Evolutionary conservation across 2,888 invertebrate genomes (phyloP).

Genomic region (Parnassius mnemosyne): DNA sequence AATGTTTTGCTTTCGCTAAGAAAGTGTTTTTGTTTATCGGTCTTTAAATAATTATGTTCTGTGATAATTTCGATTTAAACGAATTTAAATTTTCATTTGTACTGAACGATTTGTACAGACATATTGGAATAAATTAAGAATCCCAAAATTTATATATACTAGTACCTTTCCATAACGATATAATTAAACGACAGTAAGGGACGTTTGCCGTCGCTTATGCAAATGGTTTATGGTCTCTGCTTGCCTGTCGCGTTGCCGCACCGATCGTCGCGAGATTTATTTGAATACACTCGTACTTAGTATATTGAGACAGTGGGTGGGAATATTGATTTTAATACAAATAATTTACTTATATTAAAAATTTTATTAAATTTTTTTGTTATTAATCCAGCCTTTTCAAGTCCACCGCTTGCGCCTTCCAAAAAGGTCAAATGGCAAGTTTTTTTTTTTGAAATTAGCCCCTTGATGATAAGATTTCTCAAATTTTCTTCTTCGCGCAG

Average conservation of each 20-base stretch:
- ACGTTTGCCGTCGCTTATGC: constrained; percentile 52
- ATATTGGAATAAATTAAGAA: neutral
- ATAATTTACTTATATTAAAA: neutral
- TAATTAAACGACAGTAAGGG: constrained; percentile 47
- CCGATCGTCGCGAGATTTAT: constrained; percentile 44
- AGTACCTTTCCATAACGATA: constrained; percentile 36
- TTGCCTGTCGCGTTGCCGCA: constrained; percentile 36
- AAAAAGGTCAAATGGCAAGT: too few relatives aligned
- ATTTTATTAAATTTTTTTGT: neutral
- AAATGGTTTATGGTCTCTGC: constrained; percentile 53
- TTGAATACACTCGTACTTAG: constrained; percentile 30
- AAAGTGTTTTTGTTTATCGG: neutral
- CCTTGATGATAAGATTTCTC: too few relatives aligned
- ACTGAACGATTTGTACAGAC: neutral
- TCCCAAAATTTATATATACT: constrained; percentile 27
- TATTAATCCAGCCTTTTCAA: too few relatives aligned
- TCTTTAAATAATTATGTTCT: too few relatives aligned
- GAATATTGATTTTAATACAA: constrained; percentile 5
- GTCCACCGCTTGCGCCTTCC: too few relatives aligned
- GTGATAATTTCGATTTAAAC: too few relatives aligned
- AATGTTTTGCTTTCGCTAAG: constrained; percentile 54
- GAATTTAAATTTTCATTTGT: too few relatives aligned
- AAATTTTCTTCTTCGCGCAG: too few relatives aligned
- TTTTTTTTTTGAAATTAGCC: too few relatives aligned
- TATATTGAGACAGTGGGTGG: constrained; percentile 26